Conservation (phyloP, 2,113 vertebrate species). For the Oryzias melastigma region DNA sequence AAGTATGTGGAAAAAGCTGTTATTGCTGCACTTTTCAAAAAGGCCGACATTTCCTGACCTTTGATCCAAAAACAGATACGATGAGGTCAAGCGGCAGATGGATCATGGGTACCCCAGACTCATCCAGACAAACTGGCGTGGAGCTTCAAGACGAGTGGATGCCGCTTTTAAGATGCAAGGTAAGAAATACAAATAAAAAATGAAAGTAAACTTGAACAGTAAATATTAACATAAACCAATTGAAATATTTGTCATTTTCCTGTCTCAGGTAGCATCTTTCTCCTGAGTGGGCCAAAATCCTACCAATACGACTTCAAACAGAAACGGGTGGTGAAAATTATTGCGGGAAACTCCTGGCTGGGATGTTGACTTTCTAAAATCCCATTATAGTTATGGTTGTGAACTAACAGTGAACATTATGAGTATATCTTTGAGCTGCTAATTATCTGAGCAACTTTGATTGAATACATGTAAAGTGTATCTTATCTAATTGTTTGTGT, state of each 20-base stretch:
- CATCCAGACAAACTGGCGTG: conserved; percentile 44
- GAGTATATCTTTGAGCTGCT: no score
- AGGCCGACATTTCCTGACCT: not conserved
- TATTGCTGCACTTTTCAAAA: no score
- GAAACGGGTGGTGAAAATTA: conserved; percentile 35
- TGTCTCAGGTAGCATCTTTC: conserved; percentile 50
- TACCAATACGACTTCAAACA: conserved; percentile 43
- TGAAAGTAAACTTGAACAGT: conserved; percentile 11
- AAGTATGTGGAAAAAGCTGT: no score
- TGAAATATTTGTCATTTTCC: conserved; percentile 21
- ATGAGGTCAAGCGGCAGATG: conserved; percentile 48
- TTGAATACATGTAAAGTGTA: no score
- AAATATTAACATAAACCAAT: conserved; percentile 15
- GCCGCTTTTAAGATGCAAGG: conserved; percentile 54
- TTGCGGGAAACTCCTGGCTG: conserved; percentile 62
- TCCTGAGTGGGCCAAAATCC: conserved; percentile 54
- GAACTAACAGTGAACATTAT: no score
- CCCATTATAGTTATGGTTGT: no score
- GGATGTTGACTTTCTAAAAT: conserved; percentile 34
- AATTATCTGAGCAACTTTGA: no score
- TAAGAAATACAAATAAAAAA: conserved; percentile 15
- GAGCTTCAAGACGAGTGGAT: conserved; percentile 45
- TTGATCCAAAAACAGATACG: conserved; percentile 39
- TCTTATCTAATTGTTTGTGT: no score
- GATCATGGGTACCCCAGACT: conserved; percentile 62